Base-by-base conservation (phyloP, 2,888 invertebrate species). In the Gandaritis pyraliata region DNA sequence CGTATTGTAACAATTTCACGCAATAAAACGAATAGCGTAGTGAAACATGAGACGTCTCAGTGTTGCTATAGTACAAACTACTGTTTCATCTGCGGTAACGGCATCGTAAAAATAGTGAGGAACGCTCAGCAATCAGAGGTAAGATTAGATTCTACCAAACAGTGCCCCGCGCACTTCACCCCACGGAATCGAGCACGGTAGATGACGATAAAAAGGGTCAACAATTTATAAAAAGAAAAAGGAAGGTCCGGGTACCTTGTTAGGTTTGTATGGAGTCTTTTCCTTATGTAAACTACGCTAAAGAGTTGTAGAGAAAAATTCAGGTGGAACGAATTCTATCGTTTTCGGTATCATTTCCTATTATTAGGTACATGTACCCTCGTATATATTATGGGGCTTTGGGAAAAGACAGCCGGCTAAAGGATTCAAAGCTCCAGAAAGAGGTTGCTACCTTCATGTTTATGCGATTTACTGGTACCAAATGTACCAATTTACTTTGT, bases 81-180 rank as follows among this genome's bases (percentile, higher is more conserved):
- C 39, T 39, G 6, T 52, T 30, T 16, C 38, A n/a, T 68, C 71
- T 57, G 46, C 72, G 71, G 75, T 82, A 83, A 85, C 82, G 76
- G 81, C 76, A 72, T 87, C 85, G 83, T 88, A 88, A 88, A 87
- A 88, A 85, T 83, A 77, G 81, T 83, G 78, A 83, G 82, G 82
- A 83, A 83, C 79, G 81, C 78, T 79, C 76, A 71, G 78, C 83
- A 89, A 87, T 87, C 86, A 85, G 82, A 83, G 83, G 84, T 85
- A 75, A 84, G 85, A 88, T 87, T 87, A 87, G 83, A 82, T 74
- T 71, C 74, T 64, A 72, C 74, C 72, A 70, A 73, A 81, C 61
- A 56, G 55, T 39, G 58, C 66, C 50, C 50, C 46, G 45, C 65
- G 62, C 68, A 66, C 68, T 69, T 68, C 61, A 61, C 72, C 68